phyloP scores from a whole-genome alignment of 1,140 invertebrate species.

The Aporrectodea caliginosa region DNA sequence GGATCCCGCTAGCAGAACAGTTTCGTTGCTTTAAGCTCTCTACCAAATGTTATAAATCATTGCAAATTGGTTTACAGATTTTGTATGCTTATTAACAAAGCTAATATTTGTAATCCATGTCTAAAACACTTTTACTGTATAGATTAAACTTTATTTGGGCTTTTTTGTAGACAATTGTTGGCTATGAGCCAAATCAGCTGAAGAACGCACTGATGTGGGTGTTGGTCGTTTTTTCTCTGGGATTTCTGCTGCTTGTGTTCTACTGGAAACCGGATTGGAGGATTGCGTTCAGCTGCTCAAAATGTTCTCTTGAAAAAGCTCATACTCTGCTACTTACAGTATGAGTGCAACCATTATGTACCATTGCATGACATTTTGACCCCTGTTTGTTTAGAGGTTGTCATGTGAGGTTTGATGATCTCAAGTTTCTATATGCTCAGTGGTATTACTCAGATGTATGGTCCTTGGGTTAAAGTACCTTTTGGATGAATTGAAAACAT shows the following conservation, averaged over 20 bases:
- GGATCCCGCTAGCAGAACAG: too few species aligned
- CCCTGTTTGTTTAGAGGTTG: background rate
- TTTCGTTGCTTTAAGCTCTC: too few species aligned
- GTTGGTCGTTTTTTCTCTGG: background rate
- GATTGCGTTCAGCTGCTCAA: background rate
- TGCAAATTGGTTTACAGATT: too few species aligned
- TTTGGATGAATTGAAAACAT: too few species aligned
- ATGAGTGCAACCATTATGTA: background rate
- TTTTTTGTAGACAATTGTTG: background rate
- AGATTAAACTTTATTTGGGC: too few species aligned
- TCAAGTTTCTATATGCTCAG: too few species aligned
- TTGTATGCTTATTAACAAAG: too few species aligned
- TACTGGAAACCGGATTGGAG: background rate
- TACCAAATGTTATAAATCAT: too few species aligned
- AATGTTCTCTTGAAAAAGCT: background rate
- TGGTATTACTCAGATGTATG: background rate
- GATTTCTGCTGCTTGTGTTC: background rate
- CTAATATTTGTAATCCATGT: too few species aligned
- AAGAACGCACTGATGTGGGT: background rate
- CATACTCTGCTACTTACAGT: background rate
- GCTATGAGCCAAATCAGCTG: background rate
- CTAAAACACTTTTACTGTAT: too few species aligned
- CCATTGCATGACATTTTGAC: background rate
- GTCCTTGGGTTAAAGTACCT: background rate
- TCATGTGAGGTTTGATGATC: background rate